Conservation (phyloP, 2,797 vertebrate genomes). For the Garrulus glandarius region DNA sequence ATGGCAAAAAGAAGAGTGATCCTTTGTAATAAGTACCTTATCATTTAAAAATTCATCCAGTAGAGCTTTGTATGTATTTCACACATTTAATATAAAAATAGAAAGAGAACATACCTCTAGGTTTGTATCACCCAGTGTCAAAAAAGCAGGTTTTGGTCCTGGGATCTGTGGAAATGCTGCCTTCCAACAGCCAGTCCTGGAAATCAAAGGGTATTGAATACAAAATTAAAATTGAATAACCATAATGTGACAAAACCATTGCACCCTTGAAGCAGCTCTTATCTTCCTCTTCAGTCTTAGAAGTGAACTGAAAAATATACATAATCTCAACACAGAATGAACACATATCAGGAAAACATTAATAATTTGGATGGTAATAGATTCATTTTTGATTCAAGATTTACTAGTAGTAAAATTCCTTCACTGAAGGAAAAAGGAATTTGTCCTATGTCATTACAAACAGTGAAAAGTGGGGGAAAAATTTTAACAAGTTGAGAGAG, state of each 20-base stretch:
- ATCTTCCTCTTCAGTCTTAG: not conserved
- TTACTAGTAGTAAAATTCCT: not conserved
- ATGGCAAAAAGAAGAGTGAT: not conserved
- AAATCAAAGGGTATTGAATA: not conserved
- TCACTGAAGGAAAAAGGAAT: not conserved
- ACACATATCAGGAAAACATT: not conserved
- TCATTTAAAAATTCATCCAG: not conserved
- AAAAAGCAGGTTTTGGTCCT: not conserved
- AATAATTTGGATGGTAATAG: not conserved
- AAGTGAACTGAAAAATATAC: not conserved
- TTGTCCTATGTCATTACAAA: not conserved
- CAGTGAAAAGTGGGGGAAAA: not conserved
- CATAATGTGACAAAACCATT: accelerated
- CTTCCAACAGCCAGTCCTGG: slow-evolving; percentile 24
- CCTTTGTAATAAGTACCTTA: not conserved
- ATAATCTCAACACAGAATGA: not conserved
- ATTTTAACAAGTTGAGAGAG: not conserved
- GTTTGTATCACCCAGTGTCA: not conserved
- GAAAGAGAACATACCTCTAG: not conserved
- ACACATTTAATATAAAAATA: not conserved
- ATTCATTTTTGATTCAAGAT: not conserved
- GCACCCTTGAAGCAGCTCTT: not conserved
- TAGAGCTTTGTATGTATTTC: not conserved
- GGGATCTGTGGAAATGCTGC: slow-evolving; percentile 27
- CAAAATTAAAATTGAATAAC: not conserved